Conservation (phyloP, 2,888 invertebrate species). For the Glaucopsyche alexis region DNA sequence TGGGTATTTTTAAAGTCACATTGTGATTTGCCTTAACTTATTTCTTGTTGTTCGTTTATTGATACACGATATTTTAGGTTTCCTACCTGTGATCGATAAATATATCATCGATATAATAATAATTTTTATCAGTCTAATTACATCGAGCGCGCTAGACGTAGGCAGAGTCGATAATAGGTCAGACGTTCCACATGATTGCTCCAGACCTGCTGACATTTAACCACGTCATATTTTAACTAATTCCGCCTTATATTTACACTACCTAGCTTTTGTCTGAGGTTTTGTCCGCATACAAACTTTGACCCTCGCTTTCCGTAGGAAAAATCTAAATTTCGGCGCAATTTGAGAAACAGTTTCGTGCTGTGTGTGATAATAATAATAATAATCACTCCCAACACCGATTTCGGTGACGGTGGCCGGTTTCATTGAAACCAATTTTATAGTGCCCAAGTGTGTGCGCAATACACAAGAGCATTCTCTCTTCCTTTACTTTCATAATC, state of each 20-base stretch:
- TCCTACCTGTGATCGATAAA: background rate
- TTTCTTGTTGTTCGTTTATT: too few species aligned
- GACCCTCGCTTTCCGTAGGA: background rate
- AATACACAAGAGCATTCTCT: too few species aligned
- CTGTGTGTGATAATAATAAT: too few species aligned
- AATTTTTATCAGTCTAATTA: background rate
- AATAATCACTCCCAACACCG: too few species aligned
- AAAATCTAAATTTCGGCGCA: background rate
- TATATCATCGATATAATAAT: constrained; percentile 1
- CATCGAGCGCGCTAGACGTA: background rate
- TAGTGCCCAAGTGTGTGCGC: too few species aligned
- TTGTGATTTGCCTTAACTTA: too few species aligned
- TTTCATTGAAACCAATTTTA: too few species aligned
- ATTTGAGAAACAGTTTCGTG: too few species aligned
- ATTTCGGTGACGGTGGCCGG: too few species aligned
- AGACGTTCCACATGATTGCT: constrained; percentile 18
- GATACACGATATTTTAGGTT: too few species aligned
- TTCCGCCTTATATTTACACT: background rate
- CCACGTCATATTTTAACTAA: background rate
- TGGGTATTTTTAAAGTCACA: background rate
- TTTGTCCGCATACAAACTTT: background rate
- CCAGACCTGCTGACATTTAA: background rate
- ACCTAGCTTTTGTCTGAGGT: background rate
- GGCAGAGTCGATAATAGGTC: constrained; percentile 22
- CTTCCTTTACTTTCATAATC: too few species aligned